A percentile compares a stretch with the other conserved stretches of the same genome.
Conservation (phyloP, 2,797 vertebrate species). For the Gymnopithys bicolor region DNA sequence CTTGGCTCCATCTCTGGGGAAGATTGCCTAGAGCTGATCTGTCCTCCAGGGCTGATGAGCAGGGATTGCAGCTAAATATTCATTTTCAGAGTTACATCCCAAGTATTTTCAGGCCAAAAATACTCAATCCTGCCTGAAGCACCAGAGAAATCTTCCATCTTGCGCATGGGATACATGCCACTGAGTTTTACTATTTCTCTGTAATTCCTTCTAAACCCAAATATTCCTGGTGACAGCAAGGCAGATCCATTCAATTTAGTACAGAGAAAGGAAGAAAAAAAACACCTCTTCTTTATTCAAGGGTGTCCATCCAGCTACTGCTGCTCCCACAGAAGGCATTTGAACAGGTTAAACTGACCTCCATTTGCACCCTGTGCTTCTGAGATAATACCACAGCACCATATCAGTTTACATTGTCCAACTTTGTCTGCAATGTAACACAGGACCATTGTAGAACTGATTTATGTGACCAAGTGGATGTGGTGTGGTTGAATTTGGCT, state of each 20-base stretch:
- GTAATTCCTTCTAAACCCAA: background rate
- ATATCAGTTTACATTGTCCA: background rate
- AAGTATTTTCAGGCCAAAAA: background rate
- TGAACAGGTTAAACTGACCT: background rate
- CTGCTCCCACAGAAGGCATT: background rate
- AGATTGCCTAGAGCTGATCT: background rate
- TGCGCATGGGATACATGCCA: background rate
- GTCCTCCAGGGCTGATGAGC: background rate
- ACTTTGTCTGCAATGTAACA: background rate
- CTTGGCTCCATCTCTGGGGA: background rate
- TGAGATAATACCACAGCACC: background rate
- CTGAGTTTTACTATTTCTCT: background rate
- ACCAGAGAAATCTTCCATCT: background rate
- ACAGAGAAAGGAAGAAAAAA: background rate
- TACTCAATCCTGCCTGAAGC: background rate
- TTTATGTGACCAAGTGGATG: slow-evolving; percentile 16
- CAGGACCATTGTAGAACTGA: background rate
- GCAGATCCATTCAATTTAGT: background rate
- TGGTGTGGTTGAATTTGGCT: background rate
- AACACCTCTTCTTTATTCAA: background rate
- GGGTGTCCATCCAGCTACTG: background rate
- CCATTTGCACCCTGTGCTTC: background rate
- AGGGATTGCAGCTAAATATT: background rate
- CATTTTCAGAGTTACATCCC: background rate
- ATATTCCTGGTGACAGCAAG: background rate